phyloP scores from a whole-genome alignment of 2,888 invertebrate genomes.

The Drosophila atripex region DNA sequence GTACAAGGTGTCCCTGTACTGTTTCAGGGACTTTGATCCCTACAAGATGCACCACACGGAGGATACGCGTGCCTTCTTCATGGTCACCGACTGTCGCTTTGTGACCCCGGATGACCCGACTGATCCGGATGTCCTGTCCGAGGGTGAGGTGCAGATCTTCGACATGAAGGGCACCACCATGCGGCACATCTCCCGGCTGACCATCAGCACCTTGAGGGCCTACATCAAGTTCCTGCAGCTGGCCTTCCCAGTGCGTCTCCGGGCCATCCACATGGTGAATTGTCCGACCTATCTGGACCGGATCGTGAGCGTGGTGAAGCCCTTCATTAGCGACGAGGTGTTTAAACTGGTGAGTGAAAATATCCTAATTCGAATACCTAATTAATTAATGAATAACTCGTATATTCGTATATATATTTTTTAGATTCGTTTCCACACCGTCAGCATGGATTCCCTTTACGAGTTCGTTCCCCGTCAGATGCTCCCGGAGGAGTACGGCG shows the following conservation, averaged over 20 bases:
- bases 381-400: too few relatives aligned
- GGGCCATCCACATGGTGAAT: constrained; percentile 86
- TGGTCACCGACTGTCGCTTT: constrained; percentile 88
- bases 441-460: constrained; percentile 86
- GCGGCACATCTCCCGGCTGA: constrained; percentile 86
- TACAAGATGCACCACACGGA: constrained; percentile 87
- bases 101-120: constrained; percentile 60
- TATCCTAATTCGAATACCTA: too few relatives aligned
- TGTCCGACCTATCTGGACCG: constrained; percentile 87
- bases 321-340: constrained; percentile 87
- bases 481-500: constrained; percentile 80
- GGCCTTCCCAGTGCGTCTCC: constrained; percentile 79
- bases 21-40: constrained; percentile 86
- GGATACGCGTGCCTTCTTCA: constrained; percentile 88
- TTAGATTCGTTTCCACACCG: constrained; percentile 88
- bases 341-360: constrained; percentile 86
- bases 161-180: constrained; percentile 88
- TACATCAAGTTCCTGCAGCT: constrained; percentile 79
- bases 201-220: constrained; percentile 74
- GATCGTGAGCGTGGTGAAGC: constrained; percentile 86
- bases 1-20: constrained; percentile 87
- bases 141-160: constrained; percentile 89
- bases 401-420: neutral
- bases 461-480: constrained; percentile 85
- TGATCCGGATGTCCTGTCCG: constrained; percentile 57